These are phyloP conservation scores for Lepus timidus DNA, from an alignment of 2,113 vertebrate species.

Conservation along the genomic window DNA sequence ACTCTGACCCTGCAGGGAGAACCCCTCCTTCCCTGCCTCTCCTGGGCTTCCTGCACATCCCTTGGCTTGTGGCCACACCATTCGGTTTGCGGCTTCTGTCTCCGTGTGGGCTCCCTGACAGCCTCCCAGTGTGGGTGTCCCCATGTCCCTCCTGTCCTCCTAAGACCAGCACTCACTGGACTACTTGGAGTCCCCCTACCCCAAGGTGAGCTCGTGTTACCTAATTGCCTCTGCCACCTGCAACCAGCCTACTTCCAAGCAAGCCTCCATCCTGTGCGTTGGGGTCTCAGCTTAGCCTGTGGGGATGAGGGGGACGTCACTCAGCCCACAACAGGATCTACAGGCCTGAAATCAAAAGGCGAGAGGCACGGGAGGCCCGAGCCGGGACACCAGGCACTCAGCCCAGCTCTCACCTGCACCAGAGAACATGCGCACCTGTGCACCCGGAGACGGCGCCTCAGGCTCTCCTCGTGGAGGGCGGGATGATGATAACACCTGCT, in stretches of 20 bases:
- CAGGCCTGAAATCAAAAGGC: background rate
- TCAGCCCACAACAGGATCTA: background rate
- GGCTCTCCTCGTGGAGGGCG: background rate
- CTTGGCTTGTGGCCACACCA: rapidly evolving
- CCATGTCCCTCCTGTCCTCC: background rate
- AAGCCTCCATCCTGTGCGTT: background rate
- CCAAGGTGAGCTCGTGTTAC: background rate
- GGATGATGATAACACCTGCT: background rate
- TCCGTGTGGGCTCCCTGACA: too few relatives aligned
- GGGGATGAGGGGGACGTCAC: too few relatives aligned
- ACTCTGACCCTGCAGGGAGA: too few relatives aligned
- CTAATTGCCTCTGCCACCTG: background rate
- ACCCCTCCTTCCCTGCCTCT: background rate
- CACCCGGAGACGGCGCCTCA: background rate
- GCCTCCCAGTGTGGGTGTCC: background rate
- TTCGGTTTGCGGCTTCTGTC: background rate
- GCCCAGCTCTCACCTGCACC: background rate
- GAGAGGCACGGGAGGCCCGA: background rate
- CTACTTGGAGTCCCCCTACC: background rate
- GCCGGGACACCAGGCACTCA: background rate
- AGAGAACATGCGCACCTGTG: rapidly evolving
- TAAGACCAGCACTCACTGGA: background rate
- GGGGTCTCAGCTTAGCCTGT: background rate
- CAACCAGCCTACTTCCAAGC: background rate
- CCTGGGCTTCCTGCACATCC: background rate